Conservation (phyloP, 1,140 invertebrate species). For the Platyura marginata region DNA sequence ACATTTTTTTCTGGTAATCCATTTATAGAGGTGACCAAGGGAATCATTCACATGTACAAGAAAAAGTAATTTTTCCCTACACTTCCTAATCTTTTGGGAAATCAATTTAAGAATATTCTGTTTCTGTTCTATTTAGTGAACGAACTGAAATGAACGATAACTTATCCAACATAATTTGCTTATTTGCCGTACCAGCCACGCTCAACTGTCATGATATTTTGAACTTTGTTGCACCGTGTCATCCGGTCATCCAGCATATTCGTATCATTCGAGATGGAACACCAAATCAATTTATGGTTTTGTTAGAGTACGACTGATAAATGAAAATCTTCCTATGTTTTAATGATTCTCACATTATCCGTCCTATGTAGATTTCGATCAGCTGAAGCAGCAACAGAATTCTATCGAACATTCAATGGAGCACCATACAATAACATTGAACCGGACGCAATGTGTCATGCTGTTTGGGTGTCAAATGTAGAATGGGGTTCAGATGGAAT, state of each 20-base stretch:
- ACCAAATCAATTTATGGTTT: slow-evolving; percentile 94
- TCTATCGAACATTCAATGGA: slow-evolving; percentile 87
- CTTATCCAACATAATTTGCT: slow-evolving; percentile 63
- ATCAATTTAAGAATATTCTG: not conserved
- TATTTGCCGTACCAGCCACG: slow-evolving; percentile 80
- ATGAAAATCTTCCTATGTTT: no score
- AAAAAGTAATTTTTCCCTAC: slow-evolving; percentile 49
- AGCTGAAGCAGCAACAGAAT: slow-evolving; percentile 68
- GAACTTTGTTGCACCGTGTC: slow-evolving; percentile 86
- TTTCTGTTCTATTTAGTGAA: slow-evolving; percentile 27
- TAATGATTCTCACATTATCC: no score
- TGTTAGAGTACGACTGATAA: slow-evolving; percentile 70
- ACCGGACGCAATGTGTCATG: slow-evolving; percentile 70
- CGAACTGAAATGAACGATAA: slow-evolving; percentile 45
- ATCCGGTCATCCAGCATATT: slow-evolving; percentile 75
- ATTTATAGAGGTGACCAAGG: slow-evolving; percentile 89
- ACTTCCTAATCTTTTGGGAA: not conserved
- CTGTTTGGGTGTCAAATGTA: slow-evolving; percentile 88
- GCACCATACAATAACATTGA: slow-evolving; percentile 84
- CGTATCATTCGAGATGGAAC: slow-evolving; percentile 71
- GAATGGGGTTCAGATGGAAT: slow-evolving; percentile 59
- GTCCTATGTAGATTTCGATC: slow-evolving; percentile 36
- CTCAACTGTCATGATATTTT: slow-evolving; percentile 87
- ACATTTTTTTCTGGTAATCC: slow-evolving; percentile 92
- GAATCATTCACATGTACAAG: slow-evolving; percentile 90